Evolutionary conservation across 2,113 vertebrate genomes (phyloP), one percentile per base, ranked within the genome.

Genomic region (Pituophis catenifer): DNA sequence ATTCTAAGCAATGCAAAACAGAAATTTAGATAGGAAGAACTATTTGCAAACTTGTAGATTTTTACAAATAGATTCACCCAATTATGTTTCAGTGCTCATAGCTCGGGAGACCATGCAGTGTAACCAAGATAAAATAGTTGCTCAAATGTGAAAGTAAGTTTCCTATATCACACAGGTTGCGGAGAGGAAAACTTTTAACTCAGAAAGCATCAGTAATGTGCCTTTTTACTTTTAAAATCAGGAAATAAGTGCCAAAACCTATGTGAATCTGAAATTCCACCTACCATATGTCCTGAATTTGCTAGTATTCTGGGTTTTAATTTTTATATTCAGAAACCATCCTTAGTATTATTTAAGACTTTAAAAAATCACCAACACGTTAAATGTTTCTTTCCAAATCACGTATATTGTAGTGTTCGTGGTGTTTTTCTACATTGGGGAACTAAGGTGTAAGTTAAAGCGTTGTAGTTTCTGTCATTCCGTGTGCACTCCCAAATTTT

Each of bases 171-270:
- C 15, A 44, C 48, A 48, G 50, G 2, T 54, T 54, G 44, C 1
- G 6, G 33, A 86, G 15, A 52, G 12, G 53, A 91, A 70, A 50
- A 48, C 8, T 13, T 93, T 86, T 38, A 70, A 54, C 29, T 88
- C 11, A 26, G 55, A 87, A 90, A 48, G 26, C 50, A 92, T 70
- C 59, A 54, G 70, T 90, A 92, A 29, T 87, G 93, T 92, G 91
- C 93, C 93, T 94, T 94, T 91, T 89, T 92, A 75, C 48, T 87
- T 93, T 87, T 90, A 29, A 86, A 93, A 54, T 90, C 70, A 89
- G 88, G 88, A 26, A 59, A 70, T 70, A 59, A 90, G 81, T 92
- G 91, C 91, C 91, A 57, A 90, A 70, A 7, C 3, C 0, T 21
- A 17, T 59, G 59, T n/a, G 81, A 85, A 57, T 91, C 33, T 29